phyloP scores from a whole-genome alignment of 1,140 invertebrate genomes.

The Chionoecetes opilio region DNA sequence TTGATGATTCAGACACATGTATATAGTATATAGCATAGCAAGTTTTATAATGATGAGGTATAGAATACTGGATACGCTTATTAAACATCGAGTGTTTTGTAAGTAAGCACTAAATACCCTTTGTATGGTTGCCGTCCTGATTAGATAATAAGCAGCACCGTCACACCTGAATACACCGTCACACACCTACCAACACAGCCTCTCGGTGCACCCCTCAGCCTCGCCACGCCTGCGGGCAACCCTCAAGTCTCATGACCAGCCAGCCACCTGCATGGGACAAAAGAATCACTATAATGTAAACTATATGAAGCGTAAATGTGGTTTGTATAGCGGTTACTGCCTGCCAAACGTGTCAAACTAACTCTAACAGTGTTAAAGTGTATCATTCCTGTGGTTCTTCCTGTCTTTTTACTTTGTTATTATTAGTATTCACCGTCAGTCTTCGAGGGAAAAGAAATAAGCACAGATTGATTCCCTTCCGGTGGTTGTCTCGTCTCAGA shows the following conservation, averaged over 20 bases:
- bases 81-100: too few species aligned
- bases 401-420: background rate
- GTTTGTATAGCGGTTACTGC: too few species aligned
- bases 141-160: background rate
- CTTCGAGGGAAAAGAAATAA: background rate
- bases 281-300: background rate
- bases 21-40: too few species aligned
- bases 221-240: background rate
- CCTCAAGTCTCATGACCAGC: background rate
- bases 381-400: background rate
- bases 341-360: too few species aligned
- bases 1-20: too few species aligned
- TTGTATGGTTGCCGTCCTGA: too few species aligned
- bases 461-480: constrained; percentile 7
- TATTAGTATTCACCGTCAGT: background rate
- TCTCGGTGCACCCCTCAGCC: constrained; percentile 16
- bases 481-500: background rate
- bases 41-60: too few species aligned
- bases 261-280: background rate
- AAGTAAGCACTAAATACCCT: too few species aligned
- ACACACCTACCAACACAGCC: background rate
- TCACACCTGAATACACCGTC: background rate
- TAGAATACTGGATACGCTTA: too few species aligned
- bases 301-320: too few species aligned
- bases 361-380: too few species aligned